These are phyloP conservation scores for Pseudonaja textilis DNA, from an alignment of 2,113 vertebrate genomes.

Conservation along the genomic window DNA sequence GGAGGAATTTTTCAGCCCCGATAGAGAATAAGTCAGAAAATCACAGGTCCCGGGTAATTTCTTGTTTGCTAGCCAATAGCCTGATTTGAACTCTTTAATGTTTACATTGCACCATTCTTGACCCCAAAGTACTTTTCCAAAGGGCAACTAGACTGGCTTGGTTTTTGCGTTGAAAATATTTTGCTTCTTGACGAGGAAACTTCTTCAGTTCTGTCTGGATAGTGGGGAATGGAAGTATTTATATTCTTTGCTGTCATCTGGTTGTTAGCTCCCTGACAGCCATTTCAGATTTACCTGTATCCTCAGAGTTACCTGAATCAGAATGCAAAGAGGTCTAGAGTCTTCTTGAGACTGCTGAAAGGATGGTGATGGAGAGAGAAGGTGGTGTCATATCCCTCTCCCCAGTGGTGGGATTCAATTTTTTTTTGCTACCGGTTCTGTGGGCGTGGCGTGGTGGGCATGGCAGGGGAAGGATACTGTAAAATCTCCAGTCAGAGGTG, in stretches of 20 bases:
- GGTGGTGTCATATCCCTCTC: not conserved
- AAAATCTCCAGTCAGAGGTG: too few relatives aligned
- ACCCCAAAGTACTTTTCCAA: not conserved
- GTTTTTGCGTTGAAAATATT: not conserved
- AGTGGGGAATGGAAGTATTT: not conserved
- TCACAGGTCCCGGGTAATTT: not conserved
- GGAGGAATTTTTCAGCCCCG: not conserved
- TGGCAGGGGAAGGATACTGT: too few relatives aligned
- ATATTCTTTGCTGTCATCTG: not conserved
- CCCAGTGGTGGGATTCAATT: too few relatives aligned
- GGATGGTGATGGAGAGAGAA: not conserved
- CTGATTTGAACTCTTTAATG: not conserved
- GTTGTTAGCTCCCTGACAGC: not conserved
- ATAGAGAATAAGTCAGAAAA: constrained; percentile 7
- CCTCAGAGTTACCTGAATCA: not conserved
- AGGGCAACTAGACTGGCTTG: not conserved
- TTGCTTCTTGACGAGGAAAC: not conserved
- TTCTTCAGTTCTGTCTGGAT: not conserved
- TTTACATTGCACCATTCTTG: not conserved
- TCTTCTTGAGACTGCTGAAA: not conserved
- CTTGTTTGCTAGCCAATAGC: not conserved
- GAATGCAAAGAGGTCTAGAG: not conserved
- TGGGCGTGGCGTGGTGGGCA: too few relatives aligned
- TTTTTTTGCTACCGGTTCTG: too few relatives aligned
- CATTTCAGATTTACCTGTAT: not conserved